Conservation (phyloP, 2,888 invertebrate species). For the Choristoneura rosaceana region DNA sequence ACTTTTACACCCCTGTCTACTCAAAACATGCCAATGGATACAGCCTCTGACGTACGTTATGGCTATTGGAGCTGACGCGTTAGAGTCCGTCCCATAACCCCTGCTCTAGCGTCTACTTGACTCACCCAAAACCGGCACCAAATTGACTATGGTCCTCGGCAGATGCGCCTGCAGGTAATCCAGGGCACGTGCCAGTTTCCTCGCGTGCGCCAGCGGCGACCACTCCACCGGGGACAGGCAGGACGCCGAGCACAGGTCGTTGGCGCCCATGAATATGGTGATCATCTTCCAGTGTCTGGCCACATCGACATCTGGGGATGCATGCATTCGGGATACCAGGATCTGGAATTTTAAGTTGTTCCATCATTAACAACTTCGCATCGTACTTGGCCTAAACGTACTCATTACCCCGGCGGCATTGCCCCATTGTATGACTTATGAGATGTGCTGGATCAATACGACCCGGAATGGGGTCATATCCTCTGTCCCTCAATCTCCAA, state of each 20-base stretch:
- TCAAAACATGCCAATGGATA: no score
- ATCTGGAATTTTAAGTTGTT: constrained; percentile 64
- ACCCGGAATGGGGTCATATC: no score
- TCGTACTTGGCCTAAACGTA: no score
- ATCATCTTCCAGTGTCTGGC: constrained; percentile 90
- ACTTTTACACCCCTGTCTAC: no score
- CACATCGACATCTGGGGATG: constrained; percentile 86
- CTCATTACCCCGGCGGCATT: no score
- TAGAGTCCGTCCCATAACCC: no score
- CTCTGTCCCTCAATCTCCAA: no score
- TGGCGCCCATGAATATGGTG: constrained; percentile 91
- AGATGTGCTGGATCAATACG: no score
- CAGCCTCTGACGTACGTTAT: no score
- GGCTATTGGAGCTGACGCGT: no score
- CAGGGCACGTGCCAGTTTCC: constrained; percentile 87
- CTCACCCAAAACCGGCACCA: constrained; percentile 89
- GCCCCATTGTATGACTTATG: no score
- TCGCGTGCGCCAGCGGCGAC: constrained; percentile 87
- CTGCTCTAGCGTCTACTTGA: constrained; percentile 4
- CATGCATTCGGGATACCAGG: constrained; percentile 87
- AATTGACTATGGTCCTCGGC: constrained; percentile 89
- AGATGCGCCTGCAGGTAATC: constrained; percentile 88
- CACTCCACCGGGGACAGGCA: constrained; percentile 86
- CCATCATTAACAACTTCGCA: background rate
- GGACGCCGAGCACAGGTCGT: constrained; percentile 90